Evolutionary conservation across 2,113 vertebrate genomes (phyloP).

Genomic region (Pseudolaguvia tuberculata): DNA sequence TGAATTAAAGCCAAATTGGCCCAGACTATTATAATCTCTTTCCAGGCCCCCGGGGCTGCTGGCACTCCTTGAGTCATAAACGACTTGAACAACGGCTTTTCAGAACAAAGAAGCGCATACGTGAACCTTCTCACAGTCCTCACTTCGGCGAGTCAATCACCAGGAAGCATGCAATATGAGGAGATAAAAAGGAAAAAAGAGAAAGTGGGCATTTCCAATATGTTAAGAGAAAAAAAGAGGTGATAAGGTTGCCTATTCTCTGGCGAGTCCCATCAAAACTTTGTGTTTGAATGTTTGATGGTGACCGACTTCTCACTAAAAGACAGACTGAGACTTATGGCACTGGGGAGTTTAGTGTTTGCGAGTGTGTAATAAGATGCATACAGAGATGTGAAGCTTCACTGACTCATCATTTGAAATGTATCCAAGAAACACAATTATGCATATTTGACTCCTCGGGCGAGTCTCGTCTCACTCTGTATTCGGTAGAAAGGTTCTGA

Average conservation of each 20-base stretch:
- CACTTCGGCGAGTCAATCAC: conserved; percentile 69
- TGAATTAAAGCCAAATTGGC: conserved; percentile 63
- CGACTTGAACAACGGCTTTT: conserved; percentile 64
- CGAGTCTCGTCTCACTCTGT: conserved; percentile 16
- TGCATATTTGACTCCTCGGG: conserved; percentile 26
- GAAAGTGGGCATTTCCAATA: conserved; percentile 15
- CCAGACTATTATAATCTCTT: conserved; percentile 61
- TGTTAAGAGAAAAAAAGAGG: conserved; percentile 37
- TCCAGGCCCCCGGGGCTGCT: conserved; percentile 53
- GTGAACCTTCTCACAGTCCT: conserved; percentile 61
- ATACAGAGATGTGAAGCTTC: conserved; percentile 3
- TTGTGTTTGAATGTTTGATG: conserved; percentile 50
- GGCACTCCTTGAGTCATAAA: conserved; percentile 58
- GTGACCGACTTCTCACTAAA: conserved; percentile 46
- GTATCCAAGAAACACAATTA: conserved; percentile 50
- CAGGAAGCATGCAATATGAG: conserved; percentile 58
- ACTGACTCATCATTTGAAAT: conserved; percentile 39
- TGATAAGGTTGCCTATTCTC: conserved; percentile 37
- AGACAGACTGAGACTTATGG: conserved; percentile 38
- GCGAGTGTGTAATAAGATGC: conserved; percentile 26
- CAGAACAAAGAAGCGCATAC: conserved; percentile 62
- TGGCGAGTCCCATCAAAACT: conserved; percentile 51
- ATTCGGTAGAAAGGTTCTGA: not conserved
- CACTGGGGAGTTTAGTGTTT: conserved; percentile 4
- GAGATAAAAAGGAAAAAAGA: not conserved